A percentile compares a stretch with the other conserved stretches of the same genome.
Evolutionary conservation across 2,888 invertebrate species (phyloP).

Genomic region (Apamea epomidion): DNA sequence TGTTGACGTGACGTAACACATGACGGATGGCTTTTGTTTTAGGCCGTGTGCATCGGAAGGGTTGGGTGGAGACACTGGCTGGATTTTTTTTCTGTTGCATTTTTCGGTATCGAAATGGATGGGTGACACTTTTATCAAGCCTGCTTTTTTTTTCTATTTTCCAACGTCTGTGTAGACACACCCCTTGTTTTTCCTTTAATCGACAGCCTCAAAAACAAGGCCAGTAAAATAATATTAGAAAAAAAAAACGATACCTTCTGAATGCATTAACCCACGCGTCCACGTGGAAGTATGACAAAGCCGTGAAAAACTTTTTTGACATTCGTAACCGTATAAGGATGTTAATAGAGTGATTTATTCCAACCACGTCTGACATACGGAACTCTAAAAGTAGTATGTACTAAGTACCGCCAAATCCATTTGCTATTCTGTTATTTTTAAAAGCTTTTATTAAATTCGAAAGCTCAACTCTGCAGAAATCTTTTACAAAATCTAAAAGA

Average conservation of each 20-base stretch:
- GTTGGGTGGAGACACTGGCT: conserved; percentile 24
- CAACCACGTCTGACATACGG: conserved; percentile 45
- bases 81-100: conserved; percentile 6
- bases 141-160: not conserved
- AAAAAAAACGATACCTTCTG: conserved; percentile 1
- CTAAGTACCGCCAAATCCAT: conserved; percentile 21
- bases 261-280: conserved; percentile 31
- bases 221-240: not conserved
- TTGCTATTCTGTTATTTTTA: conserved; percentile 44
- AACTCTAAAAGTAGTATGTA: conserved; percentile 49
- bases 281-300: conserved; percentile 13
- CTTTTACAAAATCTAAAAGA: not conserved
- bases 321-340: conserved; percentile 15
- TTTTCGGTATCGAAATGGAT: conserved; percentile 7
- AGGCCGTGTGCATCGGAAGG: conserved; percentile 58
- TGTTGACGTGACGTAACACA: conserved; percentile 69
- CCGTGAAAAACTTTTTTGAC: conserved; percentile 14
- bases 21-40: conserved; percentile 73
- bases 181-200: conserved; percentile 1
- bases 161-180: not conserved
- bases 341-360: conserved; percentile 33
- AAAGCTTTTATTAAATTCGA: not conserved
- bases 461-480: not conserved
- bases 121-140: not conserved
- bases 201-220: conserved; percentile 25